phyloP scores from a whole-genome alignment of 2,888 invertebrate species.

The Sphinx pinastri region DNA sequence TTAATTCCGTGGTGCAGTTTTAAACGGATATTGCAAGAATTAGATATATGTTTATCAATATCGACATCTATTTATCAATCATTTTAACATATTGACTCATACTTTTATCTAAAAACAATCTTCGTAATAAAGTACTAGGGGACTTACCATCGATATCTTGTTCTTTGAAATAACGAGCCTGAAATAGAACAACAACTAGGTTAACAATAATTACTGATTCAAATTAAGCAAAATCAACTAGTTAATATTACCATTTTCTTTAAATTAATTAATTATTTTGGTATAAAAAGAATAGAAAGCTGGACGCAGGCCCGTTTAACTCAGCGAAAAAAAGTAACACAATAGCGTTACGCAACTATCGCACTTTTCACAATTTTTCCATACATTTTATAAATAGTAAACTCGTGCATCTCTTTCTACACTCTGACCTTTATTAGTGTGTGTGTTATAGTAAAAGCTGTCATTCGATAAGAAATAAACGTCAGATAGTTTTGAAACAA shows the following conservation, averaged over 20 bases:
- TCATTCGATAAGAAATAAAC: too few species aligned
- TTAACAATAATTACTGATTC: conserved; percentile 29
- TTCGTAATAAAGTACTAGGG: background rate
- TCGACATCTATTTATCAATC: background rate
- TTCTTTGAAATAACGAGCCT: conserved; percentile 97
- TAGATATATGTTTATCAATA: background rate
- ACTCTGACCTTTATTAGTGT: too few species aligned
- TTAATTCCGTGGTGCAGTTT: background rate
- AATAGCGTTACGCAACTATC: too few species aligned
- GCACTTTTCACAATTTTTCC: too few species aligned
- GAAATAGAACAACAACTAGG: conserved; percentile 54
- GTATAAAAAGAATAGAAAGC: background rate
- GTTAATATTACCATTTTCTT: conserved; percentile 16
- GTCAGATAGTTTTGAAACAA: too few species aligned
- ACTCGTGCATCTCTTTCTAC: too few species aligned
- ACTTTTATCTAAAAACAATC: background rate
- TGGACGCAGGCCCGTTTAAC: too few species aligned
- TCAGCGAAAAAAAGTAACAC: too few species aligned
- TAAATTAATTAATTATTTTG: background rate
- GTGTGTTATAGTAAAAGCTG: too few species aligned
- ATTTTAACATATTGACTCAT: background rate
- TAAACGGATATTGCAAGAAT: background rate
- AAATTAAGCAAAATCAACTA: conserved; percentile 4
- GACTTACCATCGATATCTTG: conserved; percentile 96
- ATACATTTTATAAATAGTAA: too few species aligned